Conservation (phyloP, 2,888 invertebrate species). For the Quadroppia sp. region DNA sequence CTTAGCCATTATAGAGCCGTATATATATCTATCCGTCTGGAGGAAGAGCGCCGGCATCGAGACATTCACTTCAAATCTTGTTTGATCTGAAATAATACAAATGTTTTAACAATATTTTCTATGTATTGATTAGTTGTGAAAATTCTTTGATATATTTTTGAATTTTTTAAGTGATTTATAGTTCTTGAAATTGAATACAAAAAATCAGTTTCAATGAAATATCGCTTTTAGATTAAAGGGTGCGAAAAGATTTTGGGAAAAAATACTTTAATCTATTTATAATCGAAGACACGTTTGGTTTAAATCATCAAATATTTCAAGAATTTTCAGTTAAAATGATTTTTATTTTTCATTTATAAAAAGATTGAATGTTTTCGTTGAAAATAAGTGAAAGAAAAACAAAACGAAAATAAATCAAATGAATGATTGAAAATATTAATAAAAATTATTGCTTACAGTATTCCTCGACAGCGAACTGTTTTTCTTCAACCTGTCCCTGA, state of each 20-base stretch:
- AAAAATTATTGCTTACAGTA: slow-evolving; percentile 61
- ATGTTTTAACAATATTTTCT: background rate
- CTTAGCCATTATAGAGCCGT: slow-evolving; percentile 86
- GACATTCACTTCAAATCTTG: slow-evolving; percentile 89
- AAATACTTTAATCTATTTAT: background rate
- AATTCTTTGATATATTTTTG: background rate
- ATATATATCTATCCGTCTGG: slow-evolving; percentile 74
- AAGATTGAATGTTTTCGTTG: background rate
- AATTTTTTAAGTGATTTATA: slow-evolving; percentile 15
- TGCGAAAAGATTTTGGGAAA: background rate
- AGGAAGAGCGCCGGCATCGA: slow-evolving; percentile 93
- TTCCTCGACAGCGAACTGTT: slow-evolving; percentile 82
- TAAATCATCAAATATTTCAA: background rate
- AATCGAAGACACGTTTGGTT: background rate
- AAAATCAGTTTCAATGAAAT: background rate
- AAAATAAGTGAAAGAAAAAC: background rate
- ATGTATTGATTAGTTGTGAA: background rate
- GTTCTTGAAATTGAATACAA: background rate
- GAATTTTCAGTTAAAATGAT: background rate
- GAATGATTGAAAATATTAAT: background rate
- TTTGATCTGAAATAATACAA: slow-evolving; percentile 62
- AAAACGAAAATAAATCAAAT: background rate
- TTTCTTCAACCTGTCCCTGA: slow-evolving; percentile 79
- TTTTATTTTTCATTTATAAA: background rate
- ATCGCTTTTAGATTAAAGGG: background rate